These are phyloP conservation scores for Siniperca scherzeri DNA, from an alignment of 2,797 vertebrate genomes.

Conservation along the genomic window DNA sequence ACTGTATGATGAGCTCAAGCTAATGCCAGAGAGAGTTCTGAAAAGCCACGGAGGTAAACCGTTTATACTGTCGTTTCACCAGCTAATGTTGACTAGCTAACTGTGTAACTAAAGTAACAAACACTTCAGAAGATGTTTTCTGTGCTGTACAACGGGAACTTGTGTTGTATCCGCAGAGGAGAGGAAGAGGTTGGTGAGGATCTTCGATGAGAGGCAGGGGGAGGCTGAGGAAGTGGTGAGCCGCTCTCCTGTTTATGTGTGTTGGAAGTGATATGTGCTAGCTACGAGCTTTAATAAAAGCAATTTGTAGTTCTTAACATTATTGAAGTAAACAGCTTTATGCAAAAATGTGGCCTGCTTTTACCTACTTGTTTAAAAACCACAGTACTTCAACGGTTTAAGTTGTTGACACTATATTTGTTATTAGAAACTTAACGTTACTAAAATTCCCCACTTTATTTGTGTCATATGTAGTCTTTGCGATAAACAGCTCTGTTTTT, in stretches of 20 bases:
- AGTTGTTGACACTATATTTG: too few species aligned
- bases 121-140: not conserved
- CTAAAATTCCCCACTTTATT: not conserved
- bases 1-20: slow-evolving; percentile 87
- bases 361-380: not conserved
- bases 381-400: not conserved
- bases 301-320: not conserved
- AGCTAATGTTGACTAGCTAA: not conserved
- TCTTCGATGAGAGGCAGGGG: slow-evolving; percentile 93
- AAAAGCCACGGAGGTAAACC: slow-evolving; percentile 86
- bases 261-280: not conserved
- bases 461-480: not conserved
- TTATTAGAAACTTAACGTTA: not conserved
- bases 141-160: not conserved
- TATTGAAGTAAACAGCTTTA: not conserved
- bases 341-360: not conserved
- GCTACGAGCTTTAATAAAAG: not conserved
- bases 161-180: slow-evolving; percentile 88
- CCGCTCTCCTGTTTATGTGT: not conserved
- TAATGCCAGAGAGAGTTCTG: slow-evolving; percentile 85
- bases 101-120: accelerated
- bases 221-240: slow-evolving; percentile 96
- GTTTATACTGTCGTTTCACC: not conserved
- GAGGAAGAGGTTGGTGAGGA: slow-evolving; percentile 92
- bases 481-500: not conserved